Base-by-base conservation (phyloP, 1,140 invertebrate species). In the Drosophila mauritiana region DNA sequence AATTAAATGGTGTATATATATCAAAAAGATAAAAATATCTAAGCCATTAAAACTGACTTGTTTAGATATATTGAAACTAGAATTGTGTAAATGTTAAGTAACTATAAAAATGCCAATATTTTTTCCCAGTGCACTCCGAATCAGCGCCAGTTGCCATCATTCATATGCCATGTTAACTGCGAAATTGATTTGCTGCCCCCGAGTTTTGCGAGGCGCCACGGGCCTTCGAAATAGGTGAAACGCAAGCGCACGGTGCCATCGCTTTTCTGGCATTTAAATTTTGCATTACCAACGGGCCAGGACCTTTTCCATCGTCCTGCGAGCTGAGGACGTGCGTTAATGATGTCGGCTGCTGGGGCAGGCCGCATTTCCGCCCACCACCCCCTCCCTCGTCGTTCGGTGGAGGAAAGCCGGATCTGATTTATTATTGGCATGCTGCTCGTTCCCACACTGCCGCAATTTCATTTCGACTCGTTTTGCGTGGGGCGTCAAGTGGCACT, bases 401-500 rank as follows among this genome's bases (percentile, higher is more conserved):
- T 15, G 34, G 45, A 45, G 40, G 43, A 72, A 40, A 68, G 49
- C 52, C 37, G 63, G 61, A 52, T 49, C 62, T 85, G 74, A 72
- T 88, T 78, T 78, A 61, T 76, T 72, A 73, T 72, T 75, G 59
- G 61, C 55, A 82, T 61, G 62, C 53, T 65, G 59, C 45, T 46
- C 39, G 45, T 58, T 80, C 58, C 75, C 65, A 76, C 58, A 78
- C 73, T 65, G 73, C 54, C 40, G 39, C 67, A 54, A 68, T 79
- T 59, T 61, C 57, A 85, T 67, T 85, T 58, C 45, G 52, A 57
- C 45, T 74, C 53, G 73, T 37, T 37, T 48, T 70, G 52, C 15
- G 42, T 34, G 42, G 27, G 61, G 64, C 49, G 70, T 62, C 70
- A 88, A 64, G 75, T 64, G 45, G 73, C 80, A 89, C 74, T 86